Evolutionary conservation across 1,140 invertebrate species (phyloP).

Genomic region (Euglossa dilemma): DNA sequence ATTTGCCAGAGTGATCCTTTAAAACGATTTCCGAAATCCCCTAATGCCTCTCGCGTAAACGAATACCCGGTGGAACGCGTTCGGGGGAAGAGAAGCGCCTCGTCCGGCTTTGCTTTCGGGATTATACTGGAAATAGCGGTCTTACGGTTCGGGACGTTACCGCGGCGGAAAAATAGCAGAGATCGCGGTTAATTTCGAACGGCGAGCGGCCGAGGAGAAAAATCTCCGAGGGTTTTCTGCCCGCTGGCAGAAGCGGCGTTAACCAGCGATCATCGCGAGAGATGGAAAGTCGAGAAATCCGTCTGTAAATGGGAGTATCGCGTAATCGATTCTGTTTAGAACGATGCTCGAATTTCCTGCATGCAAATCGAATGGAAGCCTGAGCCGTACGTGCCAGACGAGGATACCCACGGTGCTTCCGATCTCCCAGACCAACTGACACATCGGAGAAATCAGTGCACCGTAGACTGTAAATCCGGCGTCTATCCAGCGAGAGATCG

Average conservation of each 20-base stretch:
- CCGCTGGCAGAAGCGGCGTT: not conserved
- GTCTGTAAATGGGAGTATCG: not conserved
- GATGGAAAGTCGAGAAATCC: slow-evolving; percentile 3
- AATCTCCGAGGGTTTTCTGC: not conserved
- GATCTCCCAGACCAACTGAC: not conserved
- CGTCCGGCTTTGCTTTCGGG: not conserved
- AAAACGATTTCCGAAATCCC: not conserved
- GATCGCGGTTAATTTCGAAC: not conserved
- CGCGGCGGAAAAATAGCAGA: not conserved
- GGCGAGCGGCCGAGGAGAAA: not conserved
- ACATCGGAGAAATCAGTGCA: slow-evolving; percentile 57
- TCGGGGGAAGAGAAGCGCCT: too few relatives aligned
- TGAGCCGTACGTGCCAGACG: not conserved
- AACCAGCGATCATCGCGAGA: not conserved
- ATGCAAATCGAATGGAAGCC: slow-evolving; percentile 30
- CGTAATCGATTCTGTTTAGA: slow-evolving; percentile 3
- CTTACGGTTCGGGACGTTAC: not conserved
- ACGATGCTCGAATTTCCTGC: slow-evolving; percentile 2
- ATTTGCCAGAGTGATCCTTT: not conserved
- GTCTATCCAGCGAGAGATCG: slow-evolving; percentile 38
- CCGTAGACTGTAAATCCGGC: slow-evolving; percentile 57
- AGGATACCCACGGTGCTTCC: not conserved
- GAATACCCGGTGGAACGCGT: not conserved
- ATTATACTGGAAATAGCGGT: not conserved
- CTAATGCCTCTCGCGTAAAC: not conserved